phyloP scores from a whole-genome alignment of 2,113 vertebrate species.

The Alligator sinensis region DNA sequence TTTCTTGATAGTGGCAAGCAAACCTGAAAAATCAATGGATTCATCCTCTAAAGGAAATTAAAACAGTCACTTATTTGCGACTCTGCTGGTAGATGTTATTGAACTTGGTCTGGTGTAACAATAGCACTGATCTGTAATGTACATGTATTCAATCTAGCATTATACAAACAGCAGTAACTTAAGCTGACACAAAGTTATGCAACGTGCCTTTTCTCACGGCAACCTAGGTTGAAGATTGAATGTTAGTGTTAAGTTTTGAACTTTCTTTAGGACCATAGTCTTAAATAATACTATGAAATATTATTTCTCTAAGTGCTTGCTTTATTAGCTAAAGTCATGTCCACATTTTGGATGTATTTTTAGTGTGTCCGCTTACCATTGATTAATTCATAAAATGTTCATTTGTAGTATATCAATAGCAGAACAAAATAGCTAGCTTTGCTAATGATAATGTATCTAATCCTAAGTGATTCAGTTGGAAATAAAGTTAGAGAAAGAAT shows the following conservation, averaged over 20 bases:
- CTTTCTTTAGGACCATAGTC: background rate
- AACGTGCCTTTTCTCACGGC: background rate
- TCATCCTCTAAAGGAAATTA: constrained; percentile 2
- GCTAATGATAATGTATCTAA: background rate
- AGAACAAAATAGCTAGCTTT: background rate
- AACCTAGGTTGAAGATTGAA: background rate
- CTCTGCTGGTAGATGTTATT: background rate
- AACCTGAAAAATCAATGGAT: constrained; percentile 22
- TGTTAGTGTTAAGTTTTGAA: background rate
- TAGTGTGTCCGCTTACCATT: background rate
- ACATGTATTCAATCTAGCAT: constrained; percentile 15
- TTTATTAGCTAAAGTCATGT: background rate
- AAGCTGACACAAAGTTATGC: background rate
- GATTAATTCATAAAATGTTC: background rate
- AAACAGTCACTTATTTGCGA: background rate
- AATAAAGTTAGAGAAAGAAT: background rate
- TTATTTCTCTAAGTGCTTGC: background rate
- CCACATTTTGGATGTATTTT: no score
- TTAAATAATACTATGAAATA: background rate
- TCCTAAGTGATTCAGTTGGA: background rate
- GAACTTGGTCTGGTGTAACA: constrained; percentile 19
- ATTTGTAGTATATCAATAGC: background rate
- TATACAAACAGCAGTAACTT: constrained; percentile 23
- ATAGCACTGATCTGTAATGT: constrained; percentile 13
- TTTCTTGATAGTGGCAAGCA: constrained; percentile 20